These are phyloP conservation scores for Cheilosia grossa DNA, from an alignment of 2,888 invertebrate genomes.

Conservation along the genomic window DNA sequence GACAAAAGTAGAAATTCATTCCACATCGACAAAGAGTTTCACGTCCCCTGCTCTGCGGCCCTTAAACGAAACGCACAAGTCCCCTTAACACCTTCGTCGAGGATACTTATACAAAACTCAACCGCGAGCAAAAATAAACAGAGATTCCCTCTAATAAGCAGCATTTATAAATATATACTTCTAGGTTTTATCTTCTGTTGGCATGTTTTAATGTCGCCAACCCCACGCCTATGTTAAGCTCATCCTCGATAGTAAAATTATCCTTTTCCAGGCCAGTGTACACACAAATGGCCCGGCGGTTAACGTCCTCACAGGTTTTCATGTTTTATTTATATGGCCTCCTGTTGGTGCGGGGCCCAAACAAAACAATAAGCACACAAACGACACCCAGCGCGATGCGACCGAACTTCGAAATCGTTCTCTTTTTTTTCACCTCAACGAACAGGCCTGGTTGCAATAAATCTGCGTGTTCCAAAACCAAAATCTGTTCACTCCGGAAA, in stretches of 20 bases:
- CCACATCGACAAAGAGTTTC: slow-evolving; percentile 52
- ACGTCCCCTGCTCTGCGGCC: background rate
- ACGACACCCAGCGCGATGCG: background rate
- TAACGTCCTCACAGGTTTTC: slow-evolving; percentile 71
- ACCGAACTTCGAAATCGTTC: slow-evolving; percentile 46
- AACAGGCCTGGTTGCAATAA: slow-evolving; percentile 51
- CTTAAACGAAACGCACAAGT: slow-evolving; percentile 36
- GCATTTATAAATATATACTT: slow-evolving; percentile 56
- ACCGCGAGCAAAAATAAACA: slow-evolving; percentile 25
- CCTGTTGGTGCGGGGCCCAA: background rate
- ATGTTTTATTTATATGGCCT: slow-evolving; percentile 57
- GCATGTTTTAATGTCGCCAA: slow-evolving; percentile 44
- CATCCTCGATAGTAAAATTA: slow-evolving; percentile 74
- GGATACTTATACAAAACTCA: slow-evolving; percentile 54
- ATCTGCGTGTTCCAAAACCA: slow-evolving; percentile 59
- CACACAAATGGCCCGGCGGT: slow-evolving; percentile 69
- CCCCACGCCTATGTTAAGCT: slow-evolving; percentile 29
- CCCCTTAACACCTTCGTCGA: slow-evolving; percentile 65
- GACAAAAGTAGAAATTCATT: slow-evolving; percentile 72
- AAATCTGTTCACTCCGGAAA: slow-evolving; percentile 39
- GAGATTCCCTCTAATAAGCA: slow-evolving; percentile 64
- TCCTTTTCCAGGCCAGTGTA: slow-evolving; percentile 75
- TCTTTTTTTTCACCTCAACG: slow-evolving; percentile 56
- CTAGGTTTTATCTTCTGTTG: slow-evolving; percentile 61
- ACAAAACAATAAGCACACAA: slow-evolving; percentile 15